Conservation (phyloP, 1,140 invertebrate genomes). For the Calliphora vicina region DNA sequence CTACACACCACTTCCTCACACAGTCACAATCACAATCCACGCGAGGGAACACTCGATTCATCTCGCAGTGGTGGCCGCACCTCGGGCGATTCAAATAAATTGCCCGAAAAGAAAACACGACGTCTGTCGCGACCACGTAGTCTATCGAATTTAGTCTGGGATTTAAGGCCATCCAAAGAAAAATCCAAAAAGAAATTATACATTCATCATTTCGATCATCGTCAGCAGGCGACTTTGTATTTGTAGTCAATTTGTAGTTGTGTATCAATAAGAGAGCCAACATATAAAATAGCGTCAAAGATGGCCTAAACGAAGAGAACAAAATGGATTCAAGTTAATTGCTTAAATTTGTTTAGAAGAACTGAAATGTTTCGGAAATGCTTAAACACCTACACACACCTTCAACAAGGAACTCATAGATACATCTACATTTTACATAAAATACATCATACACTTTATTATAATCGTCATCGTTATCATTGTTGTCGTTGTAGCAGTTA, state of each 20-base stretch:
- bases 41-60: slow-evolving; percentile 82
- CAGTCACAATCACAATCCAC: slow-evolving; percentile 39
- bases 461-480: slow-evolving; percentile 16
- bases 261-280: background rate
- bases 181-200: slow-evolving; percentile 68
- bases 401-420: background rate
- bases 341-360: background rate
- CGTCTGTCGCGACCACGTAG: slow-evolving; percentile 80
- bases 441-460: background rate
- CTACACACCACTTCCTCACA: background rate
- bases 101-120: slow-evolving; percentile 82
- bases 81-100: slow-evolving; percentile 81
- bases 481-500: background rate
- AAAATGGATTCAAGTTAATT: background rate
- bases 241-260: slow-evolving; percentile 46
- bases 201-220: slow-evolving; percentile 62
- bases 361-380: background rate
- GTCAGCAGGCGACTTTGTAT: slow-evolving; percentile 62
- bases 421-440: background rate
- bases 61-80: slow-evolving; percentile 86
- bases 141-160: slow-evolving; percentile 87
- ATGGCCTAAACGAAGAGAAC: background rate
- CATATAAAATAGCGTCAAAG: background rate
- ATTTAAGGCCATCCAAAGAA: slow-evolving; percentile 71
- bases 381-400: slow-evolving; percentile 9